phyloP scores from a whole-genome alignment of 92 coral and sea anemone species.

The Parazoanthus swiftii region DNA sequence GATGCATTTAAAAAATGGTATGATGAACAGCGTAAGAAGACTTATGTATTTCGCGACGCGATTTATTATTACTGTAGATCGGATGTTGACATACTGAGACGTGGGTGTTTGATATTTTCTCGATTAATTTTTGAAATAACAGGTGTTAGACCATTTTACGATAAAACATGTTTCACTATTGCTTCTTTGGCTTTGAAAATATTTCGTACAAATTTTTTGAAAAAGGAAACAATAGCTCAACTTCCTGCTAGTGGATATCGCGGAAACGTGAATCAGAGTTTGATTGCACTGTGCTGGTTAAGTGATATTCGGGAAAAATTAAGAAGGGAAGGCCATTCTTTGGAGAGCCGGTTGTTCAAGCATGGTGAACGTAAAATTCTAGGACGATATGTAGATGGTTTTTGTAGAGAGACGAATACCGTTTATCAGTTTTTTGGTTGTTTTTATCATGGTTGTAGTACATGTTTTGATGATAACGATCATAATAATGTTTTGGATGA shows the following conservation, averaged over 20 bases:
- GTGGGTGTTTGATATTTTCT: constrained; percentile 30
- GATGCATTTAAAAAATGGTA: constrained; percentile 21
- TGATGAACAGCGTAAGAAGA: background rate
- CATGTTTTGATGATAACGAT: background rate
- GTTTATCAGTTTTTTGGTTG: constrained; percentile 15
- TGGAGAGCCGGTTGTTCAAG: background rate
- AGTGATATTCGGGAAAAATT: constrained; percentile 15
- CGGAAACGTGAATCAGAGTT: constrained; percentile 25
- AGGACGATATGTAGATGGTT: constrained; percentile 31
- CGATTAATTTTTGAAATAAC: constrained; percentile 5
- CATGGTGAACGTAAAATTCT: constrained; percentile 23
- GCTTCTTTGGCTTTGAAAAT: constrained; percentile 30
- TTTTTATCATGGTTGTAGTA: too few species aligned
- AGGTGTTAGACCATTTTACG: constrained; percentile 28
- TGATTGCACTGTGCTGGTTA: constrained; percentile 30
- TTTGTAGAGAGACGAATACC: constrained; percentile 14
- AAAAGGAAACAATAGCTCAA: constrained; percentile 22
- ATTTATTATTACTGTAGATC: constrained; percentile 27
- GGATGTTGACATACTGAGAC: constrained; percentile 37
- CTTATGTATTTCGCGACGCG: constrained; percentile 26
- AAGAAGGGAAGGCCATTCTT: background rate
- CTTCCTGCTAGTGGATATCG: constrained; percentile 29
- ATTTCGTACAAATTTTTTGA: constrained; percentile 21
- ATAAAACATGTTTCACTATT: constrained; percentile 13
- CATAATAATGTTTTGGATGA: constrained; percentile 1